Base-by-base conservation (phyloP, 1,140 invertebrate genomes). In the Melipona quadrifasciata region DNA sequence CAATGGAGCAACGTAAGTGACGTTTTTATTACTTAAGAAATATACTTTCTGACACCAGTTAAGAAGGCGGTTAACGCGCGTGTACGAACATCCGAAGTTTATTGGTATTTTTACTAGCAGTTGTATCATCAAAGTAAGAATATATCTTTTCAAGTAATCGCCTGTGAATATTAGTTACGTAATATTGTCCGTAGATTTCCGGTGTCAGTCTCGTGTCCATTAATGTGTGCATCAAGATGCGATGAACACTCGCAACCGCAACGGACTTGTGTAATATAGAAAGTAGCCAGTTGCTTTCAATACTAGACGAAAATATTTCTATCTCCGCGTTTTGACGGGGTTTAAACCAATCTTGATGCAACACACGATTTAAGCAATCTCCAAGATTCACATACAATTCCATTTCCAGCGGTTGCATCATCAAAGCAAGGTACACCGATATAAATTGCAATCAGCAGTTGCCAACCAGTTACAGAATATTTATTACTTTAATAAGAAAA, bases 1-100 rank as follows among this genome's bases (percentile, higher is more conserved):
- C 97, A 98, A 92, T 99, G 98, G 98, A 98, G 96, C 93, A 97
- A 97, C 94, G 98, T 99, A 96, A 97, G 96, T 96, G 34, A 76
- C 1, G 14, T 55, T 51, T 73, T 72, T 80, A 10, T 61, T 47
- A 17, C 21, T n/a, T 14, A 4, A 39, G 2, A n/a, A 27, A 10
- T 53, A 24, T 58, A 58, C 39, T 24, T 27, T 58, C 12, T 24
- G 24, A 76, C 47, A n/a, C n/a, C 57, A 24, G n/a, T 82, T 67
- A 34, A 19, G 5, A 1, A 17, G 19, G 39, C 10, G 31, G 16
- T 27, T 27, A n/a, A 14, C 61, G 14, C 14, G 61, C 14, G 61
- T 65, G 2, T 17, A 27, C 27, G 17, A 2, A 11, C 12, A 11
- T n/a, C 10, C 58, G 19, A 61, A 61, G 58, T 61, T 61, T 61